Evolutionary conservation across 2,113 vertebrate species (phyloP).

Genomic region (Ginglymostoma cirratum): DNA sequence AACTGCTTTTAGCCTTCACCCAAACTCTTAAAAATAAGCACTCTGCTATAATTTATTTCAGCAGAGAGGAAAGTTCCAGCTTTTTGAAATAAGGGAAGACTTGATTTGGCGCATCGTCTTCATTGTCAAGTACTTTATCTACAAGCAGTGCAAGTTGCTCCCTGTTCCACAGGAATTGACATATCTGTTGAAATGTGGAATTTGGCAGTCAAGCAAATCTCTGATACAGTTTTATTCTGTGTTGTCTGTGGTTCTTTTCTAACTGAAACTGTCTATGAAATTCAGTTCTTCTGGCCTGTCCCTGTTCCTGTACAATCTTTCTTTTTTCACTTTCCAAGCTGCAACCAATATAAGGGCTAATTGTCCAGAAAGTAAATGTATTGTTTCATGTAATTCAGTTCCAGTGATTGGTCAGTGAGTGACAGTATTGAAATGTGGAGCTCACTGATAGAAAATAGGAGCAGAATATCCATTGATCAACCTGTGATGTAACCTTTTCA

Average conservation of each 20-base stretch:
- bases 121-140: neutral
- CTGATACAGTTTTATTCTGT: neutral
- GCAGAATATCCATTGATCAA: neutral
- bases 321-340: neutral
- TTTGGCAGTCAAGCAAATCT: neutral
- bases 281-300: neutral
- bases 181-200: neutral
- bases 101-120: neutral
- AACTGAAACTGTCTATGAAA: neutral
- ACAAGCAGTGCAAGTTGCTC: neutral
- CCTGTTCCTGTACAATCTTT: neutral
- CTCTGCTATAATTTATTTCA: neutral
- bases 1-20: neutral
- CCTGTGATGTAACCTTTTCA: neutral
- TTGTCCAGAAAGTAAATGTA: neutral
- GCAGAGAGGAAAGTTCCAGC: neutral
- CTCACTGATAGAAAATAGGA: neutral
- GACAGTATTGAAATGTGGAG: neutral
- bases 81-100: neutral
- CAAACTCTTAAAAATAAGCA: neutral
- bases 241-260: neutral
- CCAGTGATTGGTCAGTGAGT: neutral
- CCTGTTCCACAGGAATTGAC: neutral
- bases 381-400: neutral
- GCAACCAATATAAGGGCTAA: neutral